Base-by-base conservation (phyloP, 2,888 invertebrate genomes). In the Hypena proboscidalis region DNA sequence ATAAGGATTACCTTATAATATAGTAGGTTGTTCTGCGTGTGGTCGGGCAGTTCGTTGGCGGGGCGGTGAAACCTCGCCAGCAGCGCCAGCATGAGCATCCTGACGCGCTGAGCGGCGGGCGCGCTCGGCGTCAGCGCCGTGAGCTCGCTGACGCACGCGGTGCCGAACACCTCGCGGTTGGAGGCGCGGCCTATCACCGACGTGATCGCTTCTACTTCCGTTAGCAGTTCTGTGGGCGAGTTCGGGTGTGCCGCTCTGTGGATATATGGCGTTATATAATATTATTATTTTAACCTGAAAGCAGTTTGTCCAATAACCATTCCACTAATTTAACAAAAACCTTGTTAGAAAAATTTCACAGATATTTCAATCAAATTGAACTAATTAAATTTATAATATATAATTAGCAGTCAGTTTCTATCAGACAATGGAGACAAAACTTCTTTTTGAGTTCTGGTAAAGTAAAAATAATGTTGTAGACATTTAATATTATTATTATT, bases 171-270 rank as follows among this genome's bases (percentile, higher is more conserved):
- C 37, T 83, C 89, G 58, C 81, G 92, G 78, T 92, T 92, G 7
- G 95, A 93, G 1, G 95, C 94, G 51, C 95, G 92, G 0, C 94
- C 93, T 48, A 96, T 92, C 11, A 96, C 93, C 0, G 94, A 94
- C 0, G 97, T 97, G 1, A 97, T 88, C 7, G 94, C 92, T 2
- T 96, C 94, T 26, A 97, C 88, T 78, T 97, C 97, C 55, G 93
- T 92, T 15, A 97, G 84, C 13, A 95, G 92, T 0, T 94, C 92
- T 1, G 92, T 70, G 0, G 95, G 93, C 4, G 95, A 92, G 37
- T 91, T 92, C 0, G 95, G 94, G 56, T 89, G 85, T 2, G 82
- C 86, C 21, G 88, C 84, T 49, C 90, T 90, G 65, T 0, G 3
- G n/a, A 3, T 13, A 0, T 7, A 10, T 11, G 5, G 38, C 22